These are phyloP conservation scores for Thaumatotibia leucotreta DNA, from an alignment of 1,140 invertebrate species.

Conservation along the genomic window DNA sequence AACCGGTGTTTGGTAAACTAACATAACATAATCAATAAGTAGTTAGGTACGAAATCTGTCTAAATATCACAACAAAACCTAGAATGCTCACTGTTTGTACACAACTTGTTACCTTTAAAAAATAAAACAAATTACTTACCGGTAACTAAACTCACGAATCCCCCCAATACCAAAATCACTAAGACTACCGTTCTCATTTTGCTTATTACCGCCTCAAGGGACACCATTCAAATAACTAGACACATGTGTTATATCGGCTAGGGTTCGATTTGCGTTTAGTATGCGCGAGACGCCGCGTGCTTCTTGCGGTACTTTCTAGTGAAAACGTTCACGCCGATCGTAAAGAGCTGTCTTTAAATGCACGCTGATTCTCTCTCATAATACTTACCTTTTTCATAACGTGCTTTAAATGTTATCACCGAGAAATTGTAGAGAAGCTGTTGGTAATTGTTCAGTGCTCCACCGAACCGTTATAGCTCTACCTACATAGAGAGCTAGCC, in stretches of 20 bases:
- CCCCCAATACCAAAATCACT: constrained; percentile 18
- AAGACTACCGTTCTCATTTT: constrained; percentile 45
- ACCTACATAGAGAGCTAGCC: no score
- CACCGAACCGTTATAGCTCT: no score
- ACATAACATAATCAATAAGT: no score
- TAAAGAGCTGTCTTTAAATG: constrained; percentile 42
- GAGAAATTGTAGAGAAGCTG: no score
- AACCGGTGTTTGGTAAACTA: no score
- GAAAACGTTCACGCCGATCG: constrained; percentile 50
- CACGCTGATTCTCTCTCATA: constrained; percentile 17
- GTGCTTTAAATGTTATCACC: no score
- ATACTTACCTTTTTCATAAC: background rate
- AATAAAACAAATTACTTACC: background rate
- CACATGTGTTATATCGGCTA: constrained; percentile 47
- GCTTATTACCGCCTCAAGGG: constrained; percentile 50
- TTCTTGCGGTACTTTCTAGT: constrained; percentile 66
- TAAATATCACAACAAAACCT: no score
- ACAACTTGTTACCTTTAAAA: background rate
- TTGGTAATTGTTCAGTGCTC: no score
- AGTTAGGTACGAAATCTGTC: no score
- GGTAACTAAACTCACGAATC: background rate
- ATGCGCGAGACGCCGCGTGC: constrained; percentile 52
- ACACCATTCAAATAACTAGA: constrained; percentile 56
- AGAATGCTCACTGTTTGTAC: no score
- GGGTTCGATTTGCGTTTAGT: constrained; percentile 56